Base-by-base conservation (phyloP, 2,888 invertebrate genomes). In the Cosmia pyralina region DNA sequence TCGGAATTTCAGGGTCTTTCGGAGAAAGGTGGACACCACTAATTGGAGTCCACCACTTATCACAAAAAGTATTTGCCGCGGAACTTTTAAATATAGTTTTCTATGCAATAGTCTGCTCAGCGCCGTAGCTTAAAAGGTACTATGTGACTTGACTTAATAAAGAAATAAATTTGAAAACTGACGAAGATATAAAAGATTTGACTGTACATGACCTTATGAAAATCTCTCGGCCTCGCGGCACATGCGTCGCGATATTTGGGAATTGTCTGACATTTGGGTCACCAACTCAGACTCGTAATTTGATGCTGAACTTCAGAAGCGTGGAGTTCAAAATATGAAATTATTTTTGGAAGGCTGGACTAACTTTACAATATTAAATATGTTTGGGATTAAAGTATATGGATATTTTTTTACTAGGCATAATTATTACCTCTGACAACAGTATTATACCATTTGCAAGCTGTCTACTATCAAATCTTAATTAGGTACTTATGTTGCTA, bases 401-500 rank as follows among this genome's bases (percentile, higher is more conserved):
- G 62, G 57, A 72, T 62, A 63, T 48, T 66, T 72, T 80, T 60
- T 67, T 75, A 71, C 59, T 46, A 60, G 48, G 48, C 46, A 77
- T 72, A 63, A 68, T 73, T 22, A 73, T 77, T 72, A 75, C 55
- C 65, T 65, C 77, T 73, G 83, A 81, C 78, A 75, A 75, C 72
- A 76, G 85, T 84, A 81, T 79, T 66, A 70, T 73, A 78, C 68
- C 67, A 73, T 77, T 72, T 72, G 76, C 74, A 84, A 86, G 84
- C 85, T 66, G 64, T 73, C 82, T 82, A 86, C 74, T 68, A 73
- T 75, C 69, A 75, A 78, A 77, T 74, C 79, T 83, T 78, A 77
- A 71, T 69, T 68, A 53, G 69, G n/a, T 69, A 75, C 65, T 53
- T 82, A 77, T 50, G 58, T 73, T 53, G 59, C 75, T 76, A 82